Evolutionary conservation across 1,140 invertebrate species (phyloP).

Genomic region (Lasioglossum baleicum): DNA sequence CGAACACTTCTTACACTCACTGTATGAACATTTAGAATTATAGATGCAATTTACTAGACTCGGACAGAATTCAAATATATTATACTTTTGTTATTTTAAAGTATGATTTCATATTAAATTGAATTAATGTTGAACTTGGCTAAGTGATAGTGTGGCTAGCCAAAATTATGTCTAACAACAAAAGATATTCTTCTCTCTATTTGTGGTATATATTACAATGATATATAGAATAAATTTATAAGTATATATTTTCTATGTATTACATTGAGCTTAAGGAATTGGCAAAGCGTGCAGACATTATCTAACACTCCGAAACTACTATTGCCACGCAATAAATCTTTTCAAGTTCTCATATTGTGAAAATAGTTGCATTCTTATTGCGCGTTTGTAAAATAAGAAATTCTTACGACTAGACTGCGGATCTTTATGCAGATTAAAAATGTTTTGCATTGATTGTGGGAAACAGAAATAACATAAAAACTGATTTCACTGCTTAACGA

Average conservation of each 20-base stretch:
- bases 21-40: background rate
- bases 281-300: conserved; percentile 2
- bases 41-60: background rate
- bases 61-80: no score
- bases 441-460: no score
- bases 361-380: background rate
- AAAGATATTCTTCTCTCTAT: background rate
- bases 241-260: background rate
- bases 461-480: no score
- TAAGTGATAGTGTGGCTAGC: background rate
- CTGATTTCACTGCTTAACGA: no score
- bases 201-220: background rate
- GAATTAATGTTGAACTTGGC: background rate
- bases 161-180: background rate
- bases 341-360: background rate
- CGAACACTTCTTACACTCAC: no score
- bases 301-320: background rate
- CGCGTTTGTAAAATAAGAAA: background rate
- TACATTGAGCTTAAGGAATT: background rate
- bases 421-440: no score
- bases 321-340: conserved; percentile 8
- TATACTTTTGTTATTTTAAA: no score
- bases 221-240: background rate
- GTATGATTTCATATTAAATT: no score
- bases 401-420: no score